Conservation (phyloP, 2,797 vertebrate genomes). For the Sebastes glaucus region DNA sequence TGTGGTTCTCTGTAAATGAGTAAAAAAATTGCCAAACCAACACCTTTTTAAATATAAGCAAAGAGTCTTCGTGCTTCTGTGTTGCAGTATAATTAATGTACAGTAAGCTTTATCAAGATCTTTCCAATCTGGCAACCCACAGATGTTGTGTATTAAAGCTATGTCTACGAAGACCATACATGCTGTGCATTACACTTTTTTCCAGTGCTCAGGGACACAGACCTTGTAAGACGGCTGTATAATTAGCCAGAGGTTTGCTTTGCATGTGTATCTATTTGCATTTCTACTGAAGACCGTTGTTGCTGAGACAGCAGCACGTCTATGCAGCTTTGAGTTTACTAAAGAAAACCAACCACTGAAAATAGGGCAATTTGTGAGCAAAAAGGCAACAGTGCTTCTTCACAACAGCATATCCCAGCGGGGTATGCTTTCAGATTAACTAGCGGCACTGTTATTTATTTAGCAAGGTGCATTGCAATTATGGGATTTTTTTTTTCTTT, state of each 20-base stretch:
- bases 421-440: slow-evolving; percentile 70
- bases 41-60: slow-evolving; percentile 54
- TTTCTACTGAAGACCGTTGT: slow-evolving; percentile 77
- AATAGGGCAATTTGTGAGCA: slow-evolving; percentile 88
- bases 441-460: slow-evolving; percentile 75
- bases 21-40: slow-evolving; percentile 55
- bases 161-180: slow-evolving; percentile 57
- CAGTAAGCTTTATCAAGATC: slow-evolving; percentile 57
- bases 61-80: slow-evolving; percentile 48
- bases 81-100: slow-evolving; percentile 71
- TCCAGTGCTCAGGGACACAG: slow-evolving; percentile 76
- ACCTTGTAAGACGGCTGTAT: slow-evolving; percentile 73
- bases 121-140: slow-evolving; percentile 43
- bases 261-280: slow-evolving; percentile 85
- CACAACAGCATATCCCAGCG: slow-evolving; percentile 68
- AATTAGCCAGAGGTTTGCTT: slow-evolving; percentile 83
- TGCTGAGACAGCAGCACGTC: slow-evolving; percentile 81
- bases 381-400: slow-evolving; percentile 77
- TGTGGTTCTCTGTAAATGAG: slow-evolving; percentile 49
- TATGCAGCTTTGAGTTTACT: slow-evolving; percentile 74
- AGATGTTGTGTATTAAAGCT: slow-evolving; percentile 48
- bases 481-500: slow-evolving; percentile 55
- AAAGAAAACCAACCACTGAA: slow-evolving; percentile 76
- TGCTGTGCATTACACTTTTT: slow-evolving; percentile 66
- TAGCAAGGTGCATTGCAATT: slow-evolving; percentile 70